phyloP scores from a whole-genome alignment of 2,113 vertebrate species.

The Hyaena hyaena region DNA sequence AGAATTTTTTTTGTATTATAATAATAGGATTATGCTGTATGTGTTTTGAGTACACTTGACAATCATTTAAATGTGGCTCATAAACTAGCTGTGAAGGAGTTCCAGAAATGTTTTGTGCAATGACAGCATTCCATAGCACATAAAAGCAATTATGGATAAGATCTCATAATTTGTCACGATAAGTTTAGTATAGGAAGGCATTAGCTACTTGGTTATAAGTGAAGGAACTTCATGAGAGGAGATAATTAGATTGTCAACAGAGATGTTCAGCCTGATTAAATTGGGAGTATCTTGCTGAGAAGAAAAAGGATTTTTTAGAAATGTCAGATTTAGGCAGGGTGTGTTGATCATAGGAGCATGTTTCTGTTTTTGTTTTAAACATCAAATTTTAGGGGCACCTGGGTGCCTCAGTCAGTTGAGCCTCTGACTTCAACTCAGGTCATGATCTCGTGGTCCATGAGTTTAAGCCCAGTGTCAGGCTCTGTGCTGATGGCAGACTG shows the following conservation, averaged over 20 bases:
- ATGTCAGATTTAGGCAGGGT: not conserved
- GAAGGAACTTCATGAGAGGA: not conserved
- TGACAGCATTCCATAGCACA: not conserved
- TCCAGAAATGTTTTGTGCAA: not conserved
- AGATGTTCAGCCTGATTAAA: not conserved
- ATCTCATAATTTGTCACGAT: not conserved
- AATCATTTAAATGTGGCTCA: slow-evolving; percentile 13
- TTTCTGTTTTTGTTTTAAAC: too few relatives aligned
- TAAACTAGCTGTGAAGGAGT: slow-evolving; percentile 19
- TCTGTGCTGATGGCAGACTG: too few relatives aligned
- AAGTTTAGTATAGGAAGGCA: not conserved
- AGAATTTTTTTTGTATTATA: not conserved
- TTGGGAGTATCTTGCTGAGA: not conserved
- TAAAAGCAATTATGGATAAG: slow-evolving; percentile 11
- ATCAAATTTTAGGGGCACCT: too few relatives aligned
- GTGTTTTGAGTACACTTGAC: not conserved
- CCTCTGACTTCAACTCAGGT: too few relatives aligned
- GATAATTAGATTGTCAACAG: not conserved
- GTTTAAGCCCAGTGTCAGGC: too few relatives aligned
- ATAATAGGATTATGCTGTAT: not conserved
- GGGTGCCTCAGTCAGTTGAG: too few relatives aligned
- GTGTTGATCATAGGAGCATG: not conserved
- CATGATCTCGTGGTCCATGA: too few relatives aligned
- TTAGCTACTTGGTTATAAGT: slow-evolving; percentile 2
- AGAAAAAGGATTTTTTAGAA: not conserved